Evolutionary conservation across 2,888 invertebrate genomes (phyloP), one percentile per base, ranked within the genome.

Genomic region (Pterostichus niger): DNA sequence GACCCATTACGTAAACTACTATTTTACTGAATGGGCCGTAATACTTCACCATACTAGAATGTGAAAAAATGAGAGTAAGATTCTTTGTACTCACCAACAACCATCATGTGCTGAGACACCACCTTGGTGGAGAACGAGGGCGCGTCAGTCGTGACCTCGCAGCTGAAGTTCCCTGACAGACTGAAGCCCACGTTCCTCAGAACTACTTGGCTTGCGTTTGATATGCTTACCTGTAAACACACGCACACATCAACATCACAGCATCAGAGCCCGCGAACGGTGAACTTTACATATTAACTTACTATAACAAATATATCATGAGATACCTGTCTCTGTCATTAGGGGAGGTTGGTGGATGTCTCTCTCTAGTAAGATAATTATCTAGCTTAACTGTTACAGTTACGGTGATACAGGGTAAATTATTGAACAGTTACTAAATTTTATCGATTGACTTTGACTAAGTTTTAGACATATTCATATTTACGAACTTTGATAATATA

Each of bases 131-230:
- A 93, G 88, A 95, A 94, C 56, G 92, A 92, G 7, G 94, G 94
- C 9, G 93, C 93, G 87, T 95, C 95, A 0, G 94, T 94, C 6
- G 95, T 95, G 84, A 95, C 95, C 90, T 96, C 96, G 88, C 96
- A 96, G 88, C 93, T 94, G 90, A 95, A 95, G 91, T 94, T 95
- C 5, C 96, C 96, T 49, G 95, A 93, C 80, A 95, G 90, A 77
- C 91, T 92, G 86, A 95, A 93, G 86, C 94, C 94, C 87, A 96
- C 92, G 85, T 93, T 92, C 85, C 92, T 92, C 84, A 96, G 92
- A 84, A 94, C 91, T 78, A 95, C 95, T 90, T 95, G 95, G 73
- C 93, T 94, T 84, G 94, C 94, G 89, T 95, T 95, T 17, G 96
- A 96, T 85, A 92, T 92, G 87, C 92, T 92, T 88, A 92, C 91